Evolutionary conservation across 2,113 vertebrate genomes (phyloP).

Genomic region (Etia nguti): DNA sequence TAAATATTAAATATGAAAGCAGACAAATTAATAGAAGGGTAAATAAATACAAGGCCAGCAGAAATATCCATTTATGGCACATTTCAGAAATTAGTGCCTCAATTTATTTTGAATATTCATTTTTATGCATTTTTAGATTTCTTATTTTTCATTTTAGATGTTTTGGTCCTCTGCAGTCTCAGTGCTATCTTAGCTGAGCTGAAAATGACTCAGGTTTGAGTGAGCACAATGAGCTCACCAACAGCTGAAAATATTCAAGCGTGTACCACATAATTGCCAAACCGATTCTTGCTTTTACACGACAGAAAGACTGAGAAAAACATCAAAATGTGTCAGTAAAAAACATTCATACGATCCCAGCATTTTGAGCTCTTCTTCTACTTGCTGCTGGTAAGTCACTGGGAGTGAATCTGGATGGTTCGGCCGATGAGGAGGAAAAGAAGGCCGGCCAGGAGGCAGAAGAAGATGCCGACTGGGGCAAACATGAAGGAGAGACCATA

Average conservation of each 20-base stretch:
- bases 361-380: not conserved
- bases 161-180: not conserved
- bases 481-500: slow-evolving; percentile 95
- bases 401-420: slow-evolving; percentile 69
- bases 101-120: not conserved
- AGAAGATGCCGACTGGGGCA: slow-evolving; percentile 87
- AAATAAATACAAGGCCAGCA: not conserved
- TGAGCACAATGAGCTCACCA: not conserved
- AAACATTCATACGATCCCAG: not conserved
- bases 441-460: slow-evolving; percentile 85
- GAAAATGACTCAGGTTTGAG: not conserved
- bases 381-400: slow-evolving; percentile 25
- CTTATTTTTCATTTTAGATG: not conserved
- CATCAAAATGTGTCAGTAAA: not conserved
- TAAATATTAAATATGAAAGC: not conserved
- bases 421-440: slow-evolving; percentile 87
- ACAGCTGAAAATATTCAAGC: not conserved
- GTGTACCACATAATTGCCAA: not conserved
- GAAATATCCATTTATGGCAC: not conserved
- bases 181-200: not conserved
- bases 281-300: not conserved
- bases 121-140: not conserved
- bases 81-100: not conserved
- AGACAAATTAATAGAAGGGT: not conserved
- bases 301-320: not conserved